A percentile compares a stretch with the other conserved stretches of the same genome.
Conservation (phyloP, 2,797 vertebrate genomes). For the Onychomys arenicola region DNA sequence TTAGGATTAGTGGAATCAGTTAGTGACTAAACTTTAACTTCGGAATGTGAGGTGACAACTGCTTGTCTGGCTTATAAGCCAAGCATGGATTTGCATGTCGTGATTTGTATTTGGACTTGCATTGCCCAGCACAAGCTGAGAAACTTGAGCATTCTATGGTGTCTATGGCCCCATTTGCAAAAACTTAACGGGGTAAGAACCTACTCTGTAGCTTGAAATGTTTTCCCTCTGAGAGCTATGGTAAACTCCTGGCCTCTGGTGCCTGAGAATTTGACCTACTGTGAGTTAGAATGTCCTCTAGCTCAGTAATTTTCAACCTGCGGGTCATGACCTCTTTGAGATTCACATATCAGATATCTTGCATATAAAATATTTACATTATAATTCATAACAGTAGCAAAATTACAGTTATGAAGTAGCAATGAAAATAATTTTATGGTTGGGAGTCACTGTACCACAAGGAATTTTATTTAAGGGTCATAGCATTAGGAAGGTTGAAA, state of each 20-base stretch:
- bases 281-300: background rate
- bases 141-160: background rate
- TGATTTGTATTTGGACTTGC: background rate
- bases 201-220: background rate
- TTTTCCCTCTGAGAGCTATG: background rate
- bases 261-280: background rate
- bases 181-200: rapidly evolving
- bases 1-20: background rate
- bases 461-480: background rate
- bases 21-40: background rate
- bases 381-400: background rate
- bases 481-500: background rate
- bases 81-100: background rate
- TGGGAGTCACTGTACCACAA: no score
- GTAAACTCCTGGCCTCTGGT: background rate
- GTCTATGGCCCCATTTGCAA: background rate
- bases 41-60: background rate
- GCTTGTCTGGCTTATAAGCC: background rate
- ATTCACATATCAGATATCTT: background rate
- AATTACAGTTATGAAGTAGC: background rate
- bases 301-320: background rate
- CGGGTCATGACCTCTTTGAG: no score
- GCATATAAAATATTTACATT: background rate
- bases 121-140: background rate
- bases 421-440: background rate